These are phyloP conservation scores for Periophthalmodon schlosseri DNA, from an alignment of 2,113 vertebrate species.

Conservation along the genomic window DNA sequence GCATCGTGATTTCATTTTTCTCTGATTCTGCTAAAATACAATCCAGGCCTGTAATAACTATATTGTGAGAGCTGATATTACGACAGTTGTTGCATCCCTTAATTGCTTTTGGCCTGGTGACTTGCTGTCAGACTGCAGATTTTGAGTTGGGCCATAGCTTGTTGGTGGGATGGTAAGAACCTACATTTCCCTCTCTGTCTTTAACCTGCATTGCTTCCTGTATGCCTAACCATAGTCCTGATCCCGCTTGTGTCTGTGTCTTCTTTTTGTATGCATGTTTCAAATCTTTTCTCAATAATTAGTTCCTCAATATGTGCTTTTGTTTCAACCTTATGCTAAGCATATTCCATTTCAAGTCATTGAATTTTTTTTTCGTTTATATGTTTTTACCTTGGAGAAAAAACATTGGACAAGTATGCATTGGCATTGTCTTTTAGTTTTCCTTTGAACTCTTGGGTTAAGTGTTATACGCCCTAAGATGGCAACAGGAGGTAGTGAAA, in stretches of 20 bases:
- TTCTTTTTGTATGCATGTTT: neutral
- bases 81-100: neutral
- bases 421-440: neutral
- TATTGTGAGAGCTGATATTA: neutral
- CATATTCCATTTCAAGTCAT: neutral
- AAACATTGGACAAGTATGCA: neutral
- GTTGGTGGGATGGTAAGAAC: constrained; percentile 2
- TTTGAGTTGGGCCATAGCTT: neutral
- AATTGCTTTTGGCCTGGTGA: neutral
- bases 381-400: neutral
- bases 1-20: neutral
- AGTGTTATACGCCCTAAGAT: too few relatives aligned
- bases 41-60: too few relatives aligned
- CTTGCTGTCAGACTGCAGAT: neutral
- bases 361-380: neutral
- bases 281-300: neutral
- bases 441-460: too few relatives aligned
- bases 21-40: neutral
- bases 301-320: neutral
- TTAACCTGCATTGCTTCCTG: neutral
- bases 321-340: neutral
- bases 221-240: neutral
- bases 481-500: too few relatives aligned
- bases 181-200: neutral
- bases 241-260: neutral